These are phyloP conservation scores for Tethea ocularis DNA, from an alignment of 2,888 invertebrate genomes.

Conservation along the genomic window DNA sequence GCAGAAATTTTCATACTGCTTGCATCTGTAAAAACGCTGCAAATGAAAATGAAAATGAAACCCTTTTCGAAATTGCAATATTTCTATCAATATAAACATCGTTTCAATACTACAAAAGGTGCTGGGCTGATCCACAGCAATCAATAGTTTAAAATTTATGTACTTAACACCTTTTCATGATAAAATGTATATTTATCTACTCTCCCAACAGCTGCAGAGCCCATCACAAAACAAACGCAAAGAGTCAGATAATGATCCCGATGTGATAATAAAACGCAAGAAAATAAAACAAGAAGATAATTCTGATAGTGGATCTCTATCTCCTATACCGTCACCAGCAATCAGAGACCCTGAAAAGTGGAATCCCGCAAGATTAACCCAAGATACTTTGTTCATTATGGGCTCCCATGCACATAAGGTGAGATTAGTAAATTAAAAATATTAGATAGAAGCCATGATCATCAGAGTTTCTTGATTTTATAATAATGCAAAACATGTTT, in stretches of 20 bases:
- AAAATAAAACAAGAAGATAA: constrained; percentile 71
- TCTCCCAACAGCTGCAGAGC: constrained; percentile 67
- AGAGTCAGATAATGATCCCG: constrained; percentile 87
- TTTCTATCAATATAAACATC: too few species aligned
- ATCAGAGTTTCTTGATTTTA: neutral
- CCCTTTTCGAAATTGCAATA: too few species aligned
- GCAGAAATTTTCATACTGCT: neutral
- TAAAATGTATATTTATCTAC: constrained; percentile 8
- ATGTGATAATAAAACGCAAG: constrained; percentile 74
- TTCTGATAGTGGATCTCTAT: constrained; percentile 62
- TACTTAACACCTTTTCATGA: too few species aligned
- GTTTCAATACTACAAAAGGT: too few species aligned
- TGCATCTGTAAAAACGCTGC: neutral
- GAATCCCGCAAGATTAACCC: constrained; percentile 88
- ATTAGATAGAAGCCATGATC: neutral
- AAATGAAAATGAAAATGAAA: too few species aligned
- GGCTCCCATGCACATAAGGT: constrained; percentile 89
- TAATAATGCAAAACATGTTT: too few species aligned
- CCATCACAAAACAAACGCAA: constrained; percentile 84
- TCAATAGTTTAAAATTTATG: too few species aligned
- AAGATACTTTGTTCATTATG: constrained; percentile 91
- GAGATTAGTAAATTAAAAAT: constrained; percentile 16
- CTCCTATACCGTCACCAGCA: constrained; percentile 73
- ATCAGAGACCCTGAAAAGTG: constrained; percentile 86
- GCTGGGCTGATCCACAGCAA: too few species aligned